These are phyloP conservation scores for Fringilla coelebs DNA, from an alignment of 2,797 vertebrate genomes.

Conservation along the genomic window DNA sequence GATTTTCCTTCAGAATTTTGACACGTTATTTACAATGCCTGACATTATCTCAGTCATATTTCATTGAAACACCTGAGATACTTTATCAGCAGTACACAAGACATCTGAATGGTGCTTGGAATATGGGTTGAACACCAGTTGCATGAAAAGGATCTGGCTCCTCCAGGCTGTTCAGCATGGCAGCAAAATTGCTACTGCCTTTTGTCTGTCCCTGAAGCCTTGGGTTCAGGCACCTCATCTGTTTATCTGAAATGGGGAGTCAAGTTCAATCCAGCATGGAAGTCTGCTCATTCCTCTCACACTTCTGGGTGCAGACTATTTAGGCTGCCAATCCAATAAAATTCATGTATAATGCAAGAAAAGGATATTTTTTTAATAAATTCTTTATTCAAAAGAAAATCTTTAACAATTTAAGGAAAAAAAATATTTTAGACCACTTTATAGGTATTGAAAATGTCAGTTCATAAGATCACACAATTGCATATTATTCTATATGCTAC, in stretches of 20 bases:
- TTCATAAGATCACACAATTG: neutral
- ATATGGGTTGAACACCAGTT: neutral
- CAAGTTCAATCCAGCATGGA: neutral
- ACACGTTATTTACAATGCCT: neutral
- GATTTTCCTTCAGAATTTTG: neutral
- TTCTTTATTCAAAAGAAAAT: neutral
- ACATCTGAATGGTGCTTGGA: neutral
- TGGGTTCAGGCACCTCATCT: neutral
- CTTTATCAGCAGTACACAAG: neutral
- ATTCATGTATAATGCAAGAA: neutral
- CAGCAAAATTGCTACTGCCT: neutral
- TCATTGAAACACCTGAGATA: neutral
- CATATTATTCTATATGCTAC: accelerated
- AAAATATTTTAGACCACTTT: neutral
- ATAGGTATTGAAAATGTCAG: neutral
- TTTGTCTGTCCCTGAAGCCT: neutral
- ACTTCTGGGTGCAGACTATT: neutral
- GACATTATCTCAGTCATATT: neutral
- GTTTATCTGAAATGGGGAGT: neutral
- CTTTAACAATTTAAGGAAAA: neutral
- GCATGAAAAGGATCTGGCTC: neutral
- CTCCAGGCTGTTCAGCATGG: neutral
- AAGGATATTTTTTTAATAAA: neutral
- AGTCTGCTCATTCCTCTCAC: neutral
- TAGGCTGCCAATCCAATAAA: neutral